Percentiles rank a stretch among this genome's conserved stretches.
These are phyloP conservation scores for Junonia oenone DNA, from an alignment of 2,888 invertebrate genomes.

Conservation along the genomic window DNA sequence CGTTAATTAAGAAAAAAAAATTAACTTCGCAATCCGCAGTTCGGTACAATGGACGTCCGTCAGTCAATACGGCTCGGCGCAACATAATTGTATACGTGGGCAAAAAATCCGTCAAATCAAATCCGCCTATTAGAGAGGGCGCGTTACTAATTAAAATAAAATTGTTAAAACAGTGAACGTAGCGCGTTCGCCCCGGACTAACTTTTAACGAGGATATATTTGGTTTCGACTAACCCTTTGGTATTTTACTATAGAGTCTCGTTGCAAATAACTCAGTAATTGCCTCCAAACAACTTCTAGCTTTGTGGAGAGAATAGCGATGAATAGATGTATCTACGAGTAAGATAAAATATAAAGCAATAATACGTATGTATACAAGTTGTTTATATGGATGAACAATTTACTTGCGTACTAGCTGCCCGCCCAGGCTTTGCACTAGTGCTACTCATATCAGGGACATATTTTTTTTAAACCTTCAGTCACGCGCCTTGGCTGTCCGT, in stretches of 20 bases:
- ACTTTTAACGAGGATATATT: slow-evolving; percentile 80
- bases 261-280: slow-evolving; percentile 77
- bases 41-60: slow-evolving; percentile 29
- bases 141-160: slow-evolving; percentile 77
- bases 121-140: slow-evolving; percentile 60
- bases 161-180: slow-evolving; percentile 70
- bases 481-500: too few species aligned
- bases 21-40: slow-evolving; percentile 22
- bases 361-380: too few species aligned
- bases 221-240: slow-evolving; percentile 76
- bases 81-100: slow-evolving; percentile 31
- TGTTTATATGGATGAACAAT: too few species aligned
- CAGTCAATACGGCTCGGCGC: slow-evolving; percentile 26
- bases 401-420: too few species aligned
- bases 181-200: slow-evolving; percentile 58
- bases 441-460: too few species aligned
- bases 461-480: too few species aligned
- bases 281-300: slow-evolving; percentile 73
- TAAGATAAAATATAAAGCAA: neutral
- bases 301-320: slow-evolving; percentile 55
- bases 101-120: slow-evolving; percentile 54
- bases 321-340: slow-evolving; percentile 22
- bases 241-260: slow-evolving; percentile 75
- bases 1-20: slow-evolving; percentile 27
- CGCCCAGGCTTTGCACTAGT: too few species aligned